Evolutionary conservation across 2,888 invertebrate species (phyloP).

Genomic region (Eupithecia pulchellata): DNA sequence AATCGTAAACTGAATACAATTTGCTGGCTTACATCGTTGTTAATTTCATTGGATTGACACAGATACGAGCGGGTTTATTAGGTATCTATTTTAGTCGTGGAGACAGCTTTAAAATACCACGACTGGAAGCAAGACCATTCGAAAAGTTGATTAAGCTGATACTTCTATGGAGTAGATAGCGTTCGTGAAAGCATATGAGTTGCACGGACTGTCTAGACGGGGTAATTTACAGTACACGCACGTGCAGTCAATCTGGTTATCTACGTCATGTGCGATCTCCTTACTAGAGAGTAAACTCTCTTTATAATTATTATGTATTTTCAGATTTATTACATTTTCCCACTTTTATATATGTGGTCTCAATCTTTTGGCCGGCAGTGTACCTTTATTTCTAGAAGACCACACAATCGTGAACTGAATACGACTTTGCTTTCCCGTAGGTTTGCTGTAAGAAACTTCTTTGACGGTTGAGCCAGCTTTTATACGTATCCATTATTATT

Average conservation of each 20-base stretch:
- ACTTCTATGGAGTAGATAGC: slow-evolving; percentile 12
- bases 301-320: no score
- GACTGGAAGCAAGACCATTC: slow-evolving; percentile 2
- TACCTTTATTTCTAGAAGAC: no score
- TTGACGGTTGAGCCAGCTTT: no score
- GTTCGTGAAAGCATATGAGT: slow-evolving; percentile 13
- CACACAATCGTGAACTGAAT: no score
- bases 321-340: no score
- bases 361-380: no score
- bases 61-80: neutral
- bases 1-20: neutral
- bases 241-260: slow-evolving; percentile 2
- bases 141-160: slow-evolving; percentile 9
- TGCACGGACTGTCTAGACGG: slow-evolving; percentile 11
- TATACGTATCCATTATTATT: no score
- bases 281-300: neutral
- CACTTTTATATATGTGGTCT: no score
- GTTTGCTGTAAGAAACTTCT: no score
- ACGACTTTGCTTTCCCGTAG: no score
- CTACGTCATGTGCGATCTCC: neutral
- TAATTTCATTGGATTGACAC: slow-evolving; percentile 8
- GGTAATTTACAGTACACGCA: slow-evolving; percentile 9
- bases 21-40: neutral
- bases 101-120: neutral
- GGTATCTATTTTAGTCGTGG: slow-evolving; percentile 1